Conservation (phyloP, 2,888 invertebrate species). For the Bruchidius siliquastri region DNA sequence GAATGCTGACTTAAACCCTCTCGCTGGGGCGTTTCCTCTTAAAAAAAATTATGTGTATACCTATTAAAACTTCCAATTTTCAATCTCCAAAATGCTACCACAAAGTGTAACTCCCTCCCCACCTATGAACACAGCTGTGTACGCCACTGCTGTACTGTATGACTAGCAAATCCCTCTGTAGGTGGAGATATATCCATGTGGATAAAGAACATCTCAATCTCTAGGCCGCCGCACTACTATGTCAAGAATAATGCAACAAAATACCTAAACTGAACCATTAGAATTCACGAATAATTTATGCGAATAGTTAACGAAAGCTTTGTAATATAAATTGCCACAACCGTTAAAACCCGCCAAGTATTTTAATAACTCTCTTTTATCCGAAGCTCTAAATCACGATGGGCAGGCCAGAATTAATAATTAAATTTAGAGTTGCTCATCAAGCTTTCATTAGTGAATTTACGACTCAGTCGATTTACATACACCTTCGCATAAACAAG, state of each 20-base stretch:
- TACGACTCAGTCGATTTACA: neutral
- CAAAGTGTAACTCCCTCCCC: too few species aligned
- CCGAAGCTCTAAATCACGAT: neutral
- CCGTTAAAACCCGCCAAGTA: neutral
- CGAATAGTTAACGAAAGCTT: neutral
- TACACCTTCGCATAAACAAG: neutral
- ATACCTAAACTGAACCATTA: neutral
- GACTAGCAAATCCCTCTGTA: too few species aligned
- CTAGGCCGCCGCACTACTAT: neutral
- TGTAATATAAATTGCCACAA: too few species aligned
- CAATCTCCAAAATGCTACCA: too few species aligned
- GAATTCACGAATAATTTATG: neutral
- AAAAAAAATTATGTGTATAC: too few species aligned
- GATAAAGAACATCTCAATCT: too few species aligned
- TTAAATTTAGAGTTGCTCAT: neutral
- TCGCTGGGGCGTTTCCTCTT: too few species aligned
- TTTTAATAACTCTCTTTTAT: neutral
- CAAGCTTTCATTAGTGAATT: neutral
- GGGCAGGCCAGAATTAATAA: neutral
- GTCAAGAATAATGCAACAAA: neutral
- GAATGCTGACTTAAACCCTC: too few species aligned
- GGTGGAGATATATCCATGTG: too few species aligned
- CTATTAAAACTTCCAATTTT: too few species aligned
- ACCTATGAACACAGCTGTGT: too few species aligned
- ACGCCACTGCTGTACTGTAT: too few species aligned